Evolutionary conservation across 2,113 vertebrate genomes (phyloP).

Genomic region (Crotalus viridis): DNA sequence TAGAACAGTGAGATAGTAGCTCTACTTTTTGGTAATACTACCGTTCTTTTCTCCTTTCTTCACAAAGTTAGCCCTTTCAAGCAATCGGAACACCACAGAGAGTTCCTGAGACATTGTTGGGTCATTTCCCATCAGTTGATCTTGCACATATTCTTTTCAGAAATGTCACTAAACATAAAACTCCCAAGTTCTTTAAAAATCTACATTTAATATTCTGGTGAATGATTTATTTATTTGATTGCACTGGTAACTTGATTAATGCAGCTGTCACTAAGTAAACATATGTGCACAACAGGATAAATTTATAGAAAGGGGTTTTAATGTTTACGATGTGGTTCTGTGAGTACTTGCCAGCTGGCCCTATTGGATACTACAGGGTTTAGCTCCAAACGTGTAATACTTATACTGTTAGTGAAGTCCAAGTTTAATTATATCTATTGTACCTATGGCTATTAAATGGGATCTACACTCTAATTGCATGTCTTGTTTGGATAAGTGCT

Average conservation of each 20-base stretch:
- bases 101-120: not conserved
- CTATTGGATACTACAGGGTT: not conserved
- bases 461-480: not conserved
- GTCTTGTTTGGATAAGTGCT: not conserved
- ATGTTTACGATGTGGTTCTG: not conserved
- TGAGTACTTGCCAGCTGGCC: not conserved
- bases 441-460: not conserved
- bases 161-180: not conserved
- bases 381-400: too few relatives aligned
- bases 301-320: not conserved
- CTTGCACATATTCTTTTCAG: not conserved
- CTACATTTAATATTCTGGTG: not conserved
- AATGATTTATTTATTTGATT: not conserved
- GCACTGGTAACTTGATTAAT: not conserved
- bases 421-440: not conserved
- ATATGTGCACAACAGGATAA: not conserved
- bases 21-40: not conserved
- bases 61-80: not conserved
- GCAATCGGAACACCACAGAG: not conserved
- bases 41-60: not conserved
- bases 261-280: not conserved
- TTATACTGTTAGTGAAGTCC: not conserved
- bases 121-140: not conserved
- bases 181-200: not conserved
- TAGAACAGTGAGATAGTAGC: not conserved